Base-by-base conservation (phyloP, 2,113 vertebrate genomes). In the Sporophila hypoxantha region DNA sequence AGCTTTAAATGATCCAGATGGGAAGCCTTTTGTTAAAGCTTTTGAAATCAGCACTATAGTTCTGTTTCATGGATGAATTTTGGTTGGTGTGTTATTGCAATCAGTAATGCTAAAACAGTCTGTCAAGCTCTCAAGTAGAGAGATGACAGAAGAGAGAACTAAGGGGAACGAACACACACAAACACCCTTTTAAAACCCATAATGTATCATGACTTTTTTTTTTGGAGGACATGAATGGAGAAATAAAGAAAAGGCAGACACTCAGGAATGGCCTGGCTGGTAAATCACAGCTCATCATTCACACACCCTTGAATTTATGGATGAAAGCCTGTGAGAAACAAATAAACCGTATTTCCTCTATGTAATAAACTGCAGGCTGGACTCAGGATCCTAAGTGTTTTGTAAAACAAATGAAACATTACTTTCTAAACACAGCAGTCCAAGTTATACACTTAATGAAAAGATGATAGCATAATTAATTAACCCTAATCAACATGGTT, bases 61-160 rank as follows among this genome's bases (percentile, higher is more conserved):
- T 91, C 60, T 85, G 68, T 76, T 93, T 85, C 81, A 78, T 68
- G 70, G 91, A 81, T 66, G 79, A 65, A 85, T 91, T 95, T 91
- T 89, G 61, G 61, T 80, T 55, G 69, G 82, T 89, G 61, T 92
- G 69, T 89, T 92, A 92, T 62, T 91, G 87, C 74, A 93, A 92
- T 93, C 79, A 89, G 82, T 88, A 94, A 95, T 92, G 79, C 42
- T 94, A 91, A 94, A 94, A 91, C 73, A 89, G 82, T 81, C 79
- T 93, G 89, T 85, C 87, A 92, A 92, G 66, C 42, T 75, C 50
- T 81, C 44, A 57, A 87, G 52, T 60, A 90, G 57, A 67, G 29
- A 87, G 68, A 87, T 88, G 85, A 87, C 82, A 93, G 68, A 92
- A 81, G 53, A 91, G 53, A 82, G 49, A 93, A 89, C 66, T 83